phyloP scores from a whole-genome alignment of 2,888 invertebrate species.

The Morpho achilles region DNA sequence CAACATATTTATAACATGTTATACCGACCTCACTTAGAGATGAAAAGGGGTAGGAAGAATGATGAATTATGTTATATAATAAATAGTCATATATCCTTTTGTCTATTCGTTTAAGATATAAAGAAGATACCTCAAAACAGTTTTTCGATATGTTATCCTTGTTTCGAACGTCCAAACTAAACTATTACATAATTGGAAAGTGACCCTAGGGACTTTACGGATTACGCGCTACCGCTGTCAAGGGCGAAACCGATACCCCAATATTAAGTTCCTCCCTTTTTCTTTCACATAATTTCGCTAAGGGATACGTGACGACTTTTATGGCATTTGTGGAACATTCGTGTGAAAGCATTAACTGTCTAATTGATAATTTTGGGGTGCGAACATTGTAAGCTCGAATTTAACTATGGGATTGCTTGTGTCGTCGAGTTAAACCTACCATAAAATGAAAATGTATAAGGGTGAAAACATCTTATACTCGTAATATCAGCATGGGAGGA shows the following conservation, averaged over 20 bases:
- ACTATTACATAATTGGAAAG: conserved; percentile 54
- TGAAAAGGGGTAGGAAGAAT: no score
- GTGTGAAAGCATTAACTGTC: conserved; percentile 32
- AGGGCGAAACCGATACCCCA: conserved; percentile 43
- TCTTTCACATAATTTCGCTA: conserved; percentile 46
- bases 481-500: not conserved
- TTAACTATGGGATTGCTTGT: conserved; percentile 3
- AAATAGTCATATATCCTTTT: no score
- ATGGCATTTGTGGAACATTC: conserved; percentile 46
- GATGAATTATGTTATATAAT: no score
- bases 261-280: conserved; percentile 25
- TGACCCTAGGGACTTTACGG: conserved; percentile 64
- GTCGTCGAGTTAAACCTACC: conserved; percentile 7
- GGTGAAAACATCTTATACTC: not conserved
- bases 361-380: conserved; percentile 27
- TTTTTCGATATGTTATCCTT: conserved; percentile 25
- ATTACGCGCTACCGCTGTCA: conserved; percentile 67
- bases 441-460: conserved; percentile 7
- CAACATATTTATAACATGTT: no score
- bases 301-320: conserved; percentile 57
- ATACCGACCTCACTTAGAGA: no score
- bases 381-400: not conserved
- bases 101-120: not conserved
- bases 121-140: conserved; percentile 2
- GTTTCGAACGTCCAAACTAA: conserved; percentile 42